Percentiles rank a stretch among this genome's conserved stretches.
Evolutionary conservation across 2,113 vertebrate genomes (phyloP).

Genomic region (Bucco capensis): DNA sequence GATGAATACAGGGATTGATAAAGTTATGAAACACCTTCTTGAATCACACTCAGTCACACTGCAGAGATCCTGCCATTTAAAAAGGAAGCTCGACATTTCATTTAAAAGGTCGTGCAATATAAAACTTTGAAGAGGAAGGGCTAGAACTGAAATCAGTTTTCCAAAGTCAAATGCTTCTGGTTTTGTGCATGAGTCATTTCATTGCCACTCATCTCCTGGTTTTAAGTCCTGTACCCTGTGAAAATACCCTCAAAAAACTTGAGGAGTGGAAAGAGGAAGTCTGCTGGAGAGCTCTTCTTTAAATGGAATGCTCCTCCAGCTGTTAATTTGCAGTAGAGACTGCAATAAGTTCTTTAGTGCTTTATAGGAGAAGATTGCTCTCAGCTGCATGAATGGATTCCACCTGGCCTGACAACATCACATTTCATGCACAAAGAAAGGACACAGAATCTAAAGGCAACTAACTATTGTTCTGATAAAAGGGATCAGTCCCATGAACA

Average conservation of each 20-base stretch:
- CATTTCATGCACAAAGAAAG: neutral
- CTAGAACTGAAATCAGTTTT: conserved; percentile 10
- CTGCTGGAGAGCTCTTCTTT: neutral
- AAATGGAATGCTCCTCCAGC: neutral
- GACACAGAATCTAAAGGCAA: neutral
- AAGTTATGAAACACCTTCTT: conserved; percentile 2
- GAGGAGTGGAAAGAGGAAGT: conserved; percentile 19
- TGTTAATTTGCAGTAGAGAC: neutral
- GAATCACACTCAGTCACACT: neutral
- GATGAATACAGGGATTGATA: neutral
- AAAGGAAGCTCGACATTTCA: conserved; percentile 49
- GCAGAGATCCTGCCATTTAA: neutral
- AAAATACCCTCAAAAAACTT: neutral
- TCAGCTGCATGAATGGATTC: neutral
- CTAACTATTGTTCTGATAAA: neutral
- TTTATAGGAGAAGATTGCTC: neutral
- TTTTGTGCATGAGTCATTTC: conserved; percentile 44
- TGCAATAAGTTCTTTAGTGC: neutral
- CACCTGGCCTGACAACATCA: neutral
- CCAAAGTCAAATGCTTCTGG: conserved; percentile 10
- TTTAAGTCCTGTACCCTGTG: neutral
- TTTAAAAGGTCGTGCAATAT: conserved; percentile 6
- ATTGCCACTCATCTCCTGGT: neutral
- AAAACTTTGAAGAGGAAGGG: conserved; percentile 33
- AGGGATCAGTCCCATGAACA: neutral